phyloP scores from a whole-genome alignment of 2,113 vertebrate genomes.

The Psammodynastes pulverulentus region DNA sequence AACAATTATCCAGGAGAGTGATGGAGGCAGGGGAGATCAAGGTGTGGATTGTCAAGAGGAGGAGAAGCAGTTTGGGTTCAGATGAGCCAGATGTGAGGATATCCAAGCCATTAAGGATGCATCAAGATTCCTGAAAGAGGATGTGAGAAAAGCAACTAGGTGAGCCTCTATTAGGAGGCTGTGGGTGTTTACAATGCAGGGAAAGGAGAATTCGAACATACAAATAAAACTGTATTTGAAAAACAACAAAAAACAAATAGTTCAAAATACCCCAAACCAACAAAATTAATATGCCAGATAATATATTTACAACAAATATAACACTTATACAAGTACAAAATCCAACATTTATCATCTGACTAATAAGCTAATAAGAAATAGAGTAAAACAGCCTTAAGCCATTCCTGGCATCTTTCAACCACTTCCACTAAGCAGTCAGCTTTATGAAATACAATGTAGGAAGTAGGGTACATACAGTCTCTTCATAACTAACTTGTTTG shows the following conservation, averaged over 20 bases:
- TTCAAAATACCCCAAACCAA: not conserved
- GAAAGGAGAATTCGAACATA: not conserved
- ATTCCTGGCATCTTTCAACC: not conserved
- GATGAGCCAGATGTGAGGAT: not conserved
- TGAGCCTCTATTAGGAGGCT: not conserved
- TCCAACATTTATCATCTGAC: not conserved
- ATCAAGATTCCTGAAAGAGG: not conserved
- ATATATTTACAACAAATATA: not conserved
- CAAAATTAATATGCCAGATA: not conserved
- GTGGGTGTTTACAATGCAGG: not conserved
- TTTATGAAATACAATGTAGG: not conserved
- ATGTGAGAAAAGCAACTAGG: not conserved
- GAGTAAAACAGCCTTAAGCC: not conserved
- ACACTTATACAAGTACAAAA: not conserved
- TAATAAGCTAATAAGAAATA: not conserved
- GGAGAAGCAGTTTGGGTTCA: not conserved
- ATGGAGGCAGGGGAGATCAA: not conserved
- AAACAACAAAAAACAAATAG: not conserved
- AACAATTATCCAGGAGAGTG: not conserved
- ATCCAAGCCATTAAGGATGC: not conserved
- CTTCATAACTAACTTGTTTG: not conserved
- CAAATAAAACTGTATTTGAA: not conserved
- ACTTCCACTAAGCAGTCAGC: not conserved
- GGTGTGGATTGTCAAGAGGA: not conserved
- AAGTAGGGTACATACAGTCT: not conserved